Base-by-base conservation (phyloP, 2,888 invertebrate genomes). In the Hydroisotoma schaefferi region DNA sequence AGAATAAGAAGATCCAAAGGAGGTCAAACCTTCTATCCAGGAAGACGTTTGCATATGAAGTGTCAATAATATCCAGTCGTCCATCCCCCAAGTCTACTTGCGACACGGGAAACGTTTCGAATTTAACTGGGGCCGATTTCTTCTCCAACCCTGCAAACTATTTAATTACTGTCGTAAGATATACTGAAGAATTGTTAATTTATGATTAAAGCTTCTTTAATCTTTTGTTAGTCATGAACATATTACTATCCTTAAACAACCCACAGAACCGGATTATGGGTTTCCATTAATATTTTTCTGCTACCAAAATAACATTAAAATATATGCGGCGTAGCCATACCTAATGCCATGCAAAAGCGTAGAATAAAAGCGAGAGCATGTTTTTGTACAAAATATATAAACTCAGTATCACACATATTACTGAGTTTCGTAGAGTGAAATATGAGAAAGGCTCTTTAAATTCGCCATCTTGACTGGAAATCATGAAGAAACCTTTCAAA, bases 31-130 rank as follows among this genome's bases (percentile, higher is more conserved):
- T 83, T 74, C 87, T 84, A 75, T 86, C 85, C 65, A 91, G 85
- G 70, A 83, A 81, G 62, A 93, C 85, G 76, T 87, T 89, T 2
- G 90, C 86, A 74, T 86, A 88, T 70, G 88, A 87, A 22, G 87
- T 84, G 74, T 90, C 89, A 47, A 87, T 85, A 1, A 75, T 65
- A 47, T 75, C 75, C 37, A 65, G 70, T 27, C 65, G 64, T 44
- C 59, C 61, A 43, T 61, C 59, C 33, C 27, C 33, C 5, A 43
- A 22, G 4, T 46, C 23, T 15, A 43, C 23, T 2, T 20, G n/a
- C 23, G 46, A 44, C 18, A 15, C 37, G 38, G 53, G 52, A 12
- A 52, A 46, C 15, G 52, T 61, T 8, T 64, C 57, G 28, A 64
- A 60, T 4, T 46, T 26, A 2, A 60, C 59, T n/a, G 67, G 67